These are phyloP conservation scores for Drosophila helvetica DNA, from an alignment of 2,888 invertebrate species.

Conservation along the genomic window DNA sequence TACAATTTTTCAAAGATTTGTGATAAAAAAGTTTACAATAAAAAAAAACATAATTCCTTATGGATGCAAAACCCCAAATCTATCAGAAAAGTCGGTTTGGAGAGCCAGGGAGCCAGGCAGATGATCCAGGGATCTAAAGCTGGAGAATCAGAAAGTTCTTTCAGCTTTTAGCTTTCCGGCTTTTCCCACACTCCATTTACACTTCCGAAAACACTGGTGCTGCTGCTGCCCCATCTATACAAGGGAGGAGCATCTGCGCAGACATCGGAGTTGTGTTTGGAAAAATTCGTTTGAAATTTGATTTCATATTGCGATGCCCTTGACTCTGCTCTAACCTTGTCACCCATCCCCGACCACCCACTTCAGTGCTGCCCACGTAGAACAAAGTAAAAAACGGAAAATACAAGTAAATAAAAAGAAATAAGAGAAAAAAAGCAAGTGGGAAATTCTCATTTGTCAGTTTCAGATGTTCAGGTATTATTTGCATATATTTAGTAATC, in stretches of 20 bases:
- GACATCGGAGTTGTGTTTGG: not conserved
- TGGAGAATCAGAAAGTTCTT: too few relatives aligned
- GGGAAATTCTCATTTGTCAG: constrained; percentile 21
- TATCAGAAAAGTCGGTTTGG: too few relatives aligned
- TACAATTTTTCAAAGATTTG: too few relatives aligned
- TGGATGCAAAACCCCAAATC: too few relatives aligned
- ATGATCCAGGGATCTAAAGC: not conserved
- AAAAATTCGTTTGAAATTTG: constrained; percentile 28
- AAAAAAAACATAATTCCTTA: too few relatives aligned
- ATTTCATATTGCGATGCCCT: constrained; percentile 12
- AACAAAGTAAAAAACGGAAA: constrained; percentile 2
- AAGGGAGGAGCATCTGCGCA: not conserved
- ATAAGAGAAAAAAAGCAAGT: not conserved
- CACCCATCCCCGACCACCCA: not conserved
- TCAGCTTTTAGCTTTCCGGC: too few relatives aligned
- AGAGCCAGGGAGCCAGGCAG: not conserved
- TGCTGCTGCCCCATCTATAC: too few relatives aligned
- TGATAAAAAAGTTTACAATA: too few relatives aligned
- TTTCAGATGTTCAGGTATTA: constrained; percentile 30
- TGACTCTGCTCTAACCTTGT: constrained; percentile 10
- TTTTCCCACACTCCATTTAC: too few relatives aligned
- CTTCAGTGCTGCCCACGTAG: constrained; percentile 1
- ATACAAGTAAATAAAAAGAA: constrained; percentile 17
- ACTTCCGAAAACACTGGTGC: too few relatives aligned
- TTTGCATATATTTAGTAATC: constrained; percentile 22